A percentile compares a stretch with the other conserved stretches of the same genome.
phyloP scores from a whole-genome alignment of 2,797 vertebrate species.

The Xiphophorus birchmanni region DNA sequence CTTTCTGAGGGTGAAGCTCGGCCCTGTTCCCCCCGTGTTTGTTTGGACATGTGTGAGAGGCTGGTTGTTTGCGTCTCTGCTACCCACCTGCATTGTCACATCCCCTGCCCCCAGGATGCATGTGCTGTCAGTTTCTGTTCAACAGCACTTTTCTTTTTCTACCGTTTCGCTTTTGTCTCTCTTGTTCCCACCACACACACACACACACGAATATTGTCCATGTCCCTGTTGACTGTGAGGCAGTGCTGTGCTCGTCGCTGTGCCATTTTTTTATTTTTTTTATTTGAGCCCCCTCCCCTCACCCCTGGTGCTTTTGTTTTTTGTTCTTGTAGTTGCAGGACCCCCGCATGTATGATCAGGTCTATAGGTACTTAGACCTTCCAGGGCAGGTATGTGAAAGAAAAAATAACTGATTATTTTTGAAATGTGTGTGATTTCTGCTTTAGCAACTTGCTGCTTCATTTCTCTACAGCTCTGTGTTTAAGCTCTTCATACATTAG shows the following conservation, averaged over 20 bases:
- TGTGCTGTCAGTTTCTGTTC: conserved; percentile 68
- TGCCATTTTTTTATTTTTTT: conserved; percentile 49
- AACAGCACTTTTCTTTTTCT: conserved; percentile 66
- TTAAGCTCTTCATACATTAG: conserved; percentile 21
- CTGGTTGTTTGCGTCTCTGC: conserved; percentile 21
- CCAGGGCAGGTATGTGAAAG: conserved; percentile 84
- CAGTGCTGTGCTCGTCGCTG: conserved; percentile 50
- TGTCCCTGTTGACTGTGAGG: conserved; percentile 47
- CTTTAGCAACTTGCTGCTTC: conserved; percentile 37
- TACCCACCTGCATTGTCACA: conserved; percentile 60
- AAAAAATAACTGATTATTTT: conserved; percentile 51
- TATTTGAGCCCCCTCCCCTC: conserved; percentile 50
- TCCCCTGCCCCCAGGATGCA: conserved; percentile 1
- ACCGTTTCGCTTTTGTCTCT: conserved; percentile 44
- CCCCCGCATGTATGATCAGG: conserved; percentile 84
- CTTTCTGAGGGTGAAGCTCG: conserved; percentile 28
- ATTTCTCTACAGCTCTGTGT: conserved; percentile 22
- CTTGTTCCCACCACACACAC: conserved; percentile 39
- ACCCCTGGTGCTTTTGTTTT: conserved; percentile 73
- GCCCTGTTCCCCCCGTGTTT: conserved; percentile 28
- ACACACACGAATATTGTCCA: conserved; percentile 33
- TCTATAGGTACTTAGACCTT: conserved; percentile 86
- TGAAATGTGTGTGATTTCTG: conserved; percentile 56
- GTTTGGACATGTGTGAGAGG: conserved; percentile 10
- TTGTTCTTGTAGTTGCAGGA: conserved; percentile 85